Conservation (phyloP, 2,888 invertebrate genomes). For the Macaria liturata region DNA sequence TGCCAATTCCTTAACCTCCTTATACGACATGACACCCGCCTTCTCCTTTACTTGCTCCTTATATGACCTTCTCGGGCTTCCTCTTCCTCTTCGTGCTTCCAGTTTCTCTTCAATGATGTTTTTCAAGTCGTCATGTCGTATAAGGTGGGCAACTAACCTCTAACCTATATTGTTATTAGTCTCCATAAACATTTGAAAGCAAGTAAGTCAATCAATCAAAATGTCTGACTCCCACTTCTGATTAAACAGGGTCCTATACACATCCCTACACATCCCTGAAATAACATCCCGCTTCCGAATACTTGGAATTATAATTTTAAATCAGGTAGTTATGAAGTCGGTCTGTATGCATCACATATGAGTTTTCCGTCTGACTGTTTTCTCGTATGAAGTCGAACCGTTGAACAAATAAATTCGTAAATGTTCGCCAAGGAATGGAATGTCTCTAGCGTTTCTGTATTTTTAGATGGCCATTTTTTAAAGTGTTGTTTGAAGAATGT, state of each 20-base stretch:
- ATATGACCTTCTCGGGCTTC: too few species aligned
- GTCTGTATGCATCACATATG: constrained; percentile 54
- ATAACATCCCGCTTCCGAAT: constrained; percentile 30
- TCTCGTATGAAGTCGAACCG: constrained; percentile 36
- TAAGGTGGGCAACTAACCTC: too few species aligned
- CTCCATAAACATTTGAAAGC: not conserved
- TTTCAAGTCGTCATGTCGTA: too few species aligned
- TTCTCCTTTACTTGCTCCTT: too few species aligned
- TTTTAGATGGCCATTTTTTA: not conserved
- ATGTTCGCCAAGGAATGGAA: constrained; percentile 12
- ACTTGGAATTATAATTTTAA: constrained; percentile 60
- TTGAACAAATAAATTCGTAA: constrained; percentile 33
- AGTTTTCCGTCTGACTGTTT: constrained; percentile 48
- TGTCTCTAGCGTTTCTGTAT: not conserved
- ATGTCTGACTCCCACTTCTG: constrained; percentile 4
- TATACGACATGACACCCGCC: too few species aligned
- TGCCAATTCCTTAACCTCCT: too few species aligned
- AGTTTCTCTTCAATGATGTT: too few species aligned
- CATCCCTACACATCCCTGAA: constrained; percentile 33
- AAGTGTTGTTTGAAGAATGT: too few species aligned
- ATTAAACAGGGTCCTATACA: constrained; percentile 24
- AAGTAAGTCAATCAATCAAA: constrained; percentile 8
- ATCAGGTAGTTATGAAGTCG: constrained; percentile 57
- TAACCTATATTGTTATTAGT: not conserved
- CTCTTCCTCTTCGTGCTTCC: too few species aligned